Conservation (phyloP, 2,888 invertebrate species). For the Philopedon plagiatum region DNA sequence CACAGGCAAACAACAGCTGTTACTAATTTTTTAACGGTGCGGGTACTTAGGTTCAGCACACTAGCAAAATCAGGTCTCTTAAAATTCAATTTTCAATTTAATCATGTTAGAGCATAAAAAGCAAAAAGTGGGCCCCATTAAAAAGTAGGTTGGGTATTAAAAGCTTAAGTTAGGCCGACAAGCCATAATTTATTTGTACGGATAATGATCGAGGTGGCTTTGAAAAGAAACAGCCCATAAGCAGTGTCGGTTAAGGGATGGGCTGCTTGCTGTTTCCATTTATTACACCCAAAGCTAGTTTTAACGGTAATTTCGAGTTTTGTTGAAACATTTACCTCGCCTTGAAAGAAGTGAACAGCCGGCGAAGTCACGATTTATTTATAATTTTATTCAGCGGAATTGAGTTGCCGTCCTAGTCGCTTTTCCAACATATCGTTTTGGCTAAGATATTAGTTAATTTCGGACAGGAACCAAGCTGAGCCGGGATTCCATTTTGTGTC, state of each 20-base stretch:
- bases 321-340: constrained; percentile 35
- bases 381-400: too few relatives aligned
- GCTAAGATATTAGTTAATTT: too few relatives aligned
- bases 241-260: constrained; percentile 30
- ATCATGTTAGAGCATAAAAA: constrained; percentile 35
- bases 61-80: constrained; percentile 22
- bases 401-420: too few relatives aligned
- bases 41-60: background rate
- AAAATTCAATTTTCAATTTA: constrained; percentile 35
- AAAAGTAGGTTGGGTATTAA: constrained; percentile 42
- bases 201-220: constrained; percentile 43
- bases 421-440: too few relatives aligned
- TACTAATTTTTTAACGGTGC: too few relatives aligned
- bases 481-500: too few relatives aligned
- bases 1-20: background rate
- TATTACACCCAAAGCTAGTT: constrained; percentile 37
- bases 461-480: too few relatives aligned
- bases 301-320: constrained; percentile 42
- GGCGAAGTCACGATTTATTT: background rate
- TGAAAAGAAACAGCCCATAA: constrained; percentile 38
- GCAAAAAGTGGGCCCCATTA: constrained; percentile 37
- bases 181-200: constrained; percentile 43
- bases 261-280: constrained; percentile 16
- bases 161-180: constrained; percentile 38
- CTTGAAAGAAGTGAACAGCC: constrained; percentile 2